Conservation (phyloP, 92 coral and sea anemone genomes). For the Porites rus region DNA sequence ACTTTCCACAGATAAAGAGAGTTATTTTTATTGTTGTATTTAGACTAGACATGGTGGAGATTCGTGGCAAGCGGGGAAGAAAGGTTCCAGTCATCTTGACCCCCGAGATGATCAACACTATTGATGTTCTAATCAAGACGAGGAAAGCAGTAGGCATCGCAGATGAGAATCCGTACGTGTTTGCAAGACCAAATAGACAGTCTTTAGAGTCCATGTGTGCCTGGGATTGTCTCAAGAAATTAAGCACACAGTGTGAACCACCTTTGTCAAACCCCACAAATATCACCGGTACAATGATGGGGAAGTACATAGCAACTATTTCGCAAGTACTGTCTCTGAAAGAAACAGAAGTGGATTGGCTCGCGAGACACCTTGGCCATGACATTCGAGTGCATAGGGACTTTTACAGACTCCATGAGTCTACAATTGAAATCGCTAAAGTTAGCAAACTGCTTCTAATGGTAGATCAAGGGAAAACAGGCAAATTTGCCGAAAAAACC, state of each 20-base stretch:
- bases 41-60: no score
- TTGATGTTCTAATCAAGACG: no score
- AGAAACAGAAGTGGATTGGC: slow-evolving; percentile 71
- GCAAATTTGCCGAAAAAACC: no score
- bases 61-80: slow-evolving; percentile 51
- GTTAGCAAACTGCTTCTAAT: no score
- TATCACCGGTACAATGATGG: slow-evolving; percentile 47
- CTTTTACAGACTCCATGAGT: no score
- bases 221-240: slow-evolving; percentile 50
- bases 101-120: no score
- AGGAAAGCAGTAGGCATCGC: no score
- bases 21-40: no score
- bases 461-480: no score
- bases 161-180: slow-evolving; percentile 55
- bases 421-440: no score
- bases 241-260: slow-evolving; percentile 25
- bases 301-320: slow-evolving; percentile 61
- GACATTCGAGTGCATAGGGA: no score
- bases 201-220: slow-evolving; percentile 37
- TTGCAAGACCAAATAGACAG: slow-evolving; percentile 51
- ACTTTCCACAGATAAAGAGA: no score
- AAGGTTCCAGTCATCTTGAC: neutral
- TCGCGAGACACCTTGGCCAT: slow-evolving; percentile 46
- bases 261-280: slow-evolving; percentile 24
- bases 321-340: slow-evolving; percentile 57